A percentile compares a stretch with the other conserved stretches of the same genome.
Conservation (phyloP, 2,888 invertebrate genomes). For the Plebejus melissa region DNA sequence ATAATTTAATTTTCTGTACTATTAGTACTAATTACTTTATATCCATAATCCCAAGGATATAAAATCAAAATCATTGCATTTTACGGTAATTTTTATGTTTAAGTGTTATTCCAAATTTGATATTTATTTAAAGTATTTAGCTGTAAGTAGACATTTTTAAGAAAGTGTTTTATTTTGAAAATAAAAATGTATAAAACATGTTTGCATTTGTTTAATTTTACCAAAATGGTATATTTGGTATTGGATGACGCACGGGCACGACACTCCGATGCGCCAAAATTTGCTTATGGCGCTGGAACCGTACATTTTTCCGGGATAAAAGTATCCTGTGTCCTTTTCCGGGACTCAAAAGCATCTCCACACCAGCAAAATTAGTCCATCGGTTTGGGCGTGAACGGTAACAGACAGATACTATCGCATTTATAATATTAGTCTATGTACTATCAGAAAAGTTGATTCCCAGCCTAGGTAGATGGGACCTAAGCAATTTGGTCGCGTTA, state of each 20-base stretch:
- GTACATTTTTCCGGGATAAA: too few species aligned
- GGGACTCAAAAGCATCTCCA: too few species aligned
- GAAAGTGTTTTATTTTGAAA: conserved; percentile 39
- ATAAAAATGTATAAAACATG: conserved; percentile 35
- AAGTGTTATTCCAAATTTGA: conserved; percentile 44
- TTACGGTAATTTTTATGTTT: conserved; percentile 37
- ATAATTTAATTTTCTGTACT: not conserved
- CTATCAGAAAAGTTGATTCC: too few species aligned
- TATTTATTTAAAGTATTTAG: conserved; percentile 40
- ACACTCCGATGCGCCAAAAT: too few species aligned
- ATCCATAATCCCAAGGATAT: conserved; percentile 19
- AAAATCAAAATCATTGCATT: conserved; percentile 36
- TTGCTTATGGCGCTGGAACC: too few species aligned
- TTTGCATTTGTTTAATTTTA: conserved; percentile 13
- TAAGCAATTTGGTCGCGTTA: too few species aligned
- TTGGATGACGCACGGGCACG: not conserved
- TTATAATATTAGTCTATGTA: too few species aligned
- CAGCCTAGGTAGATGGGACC: too few species aligned
- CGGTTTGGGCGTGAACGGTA: too few species aligned
- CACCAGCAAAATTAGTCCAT: too few species aligned
- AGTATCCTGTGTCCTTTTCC: too few species aligned
- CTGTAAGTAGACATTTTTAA: conserved; percentile 36
- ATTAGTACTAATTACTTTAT: conserved; percentile 7
- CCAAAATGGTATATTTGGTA: not conserved
- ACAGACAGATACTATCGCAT: too few species aligned